Base-by-base conservation (phyloP, 2,888 invertebrate species). In the Parthenolecanium corni region DNA sequence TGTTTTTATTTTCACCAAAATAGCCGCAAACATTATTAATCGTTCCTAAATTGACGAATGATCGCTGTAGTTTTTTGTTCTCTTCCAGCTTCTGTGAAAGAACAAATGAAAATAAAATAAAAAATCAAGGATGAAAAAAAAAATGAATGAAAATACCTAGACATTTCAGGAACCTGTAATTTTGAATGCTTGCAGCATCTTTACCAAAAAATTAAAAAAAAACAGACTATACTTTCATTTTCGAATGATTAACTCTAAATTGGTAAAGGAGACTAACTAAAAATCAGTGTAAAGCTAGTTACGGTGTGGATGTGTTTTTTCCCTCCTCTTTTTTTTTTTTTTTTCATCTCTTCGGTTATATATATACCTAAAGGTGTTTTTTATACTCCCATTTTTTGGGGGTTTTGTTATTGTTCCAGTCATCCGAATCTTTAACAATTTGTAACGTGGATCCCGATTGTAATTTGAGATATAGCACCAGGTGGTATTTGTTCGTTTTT, bases 391-490 rank as follows among this genome's bases (percentile, higher is more conserved):
- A 6, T 31, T 31, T 31, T 31, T 31, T 31, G 31, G 31, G 31
- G 31, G 31, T 44, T 16, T 24, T 31, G 24, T 47, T 40, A 58
- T 58, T 58, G 31, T 58, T 47, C 36, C 38, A 61, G 49, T 58
- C 31, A 61, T 49, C 25, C 61, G 61, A 38, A 61, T 61, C 47
- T 51, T 61, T 51, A 40, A 58, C 46, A 58, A 61, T 61, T 61
- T 61, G 61, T 61, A 61, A 61, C 61, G 51, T 51, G 38, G 61
- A 51, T 38, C 16, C 51, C 51, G 61, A 61, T 61, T 61, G 61
- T 61, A 61, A 61, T 61, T 61, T 47, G 61, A 61, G 61, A 61
- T 61, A 61, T 51, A 36, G 61, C 61, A 61, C 61, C 61, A 61
- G 61, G 61, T 61, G 61, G 61, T 61, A 61, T 51, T 61, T 49